phyloP scores from a whole-genome alignment of 1,140 invertebrate genomes.

The Holotrichia oblita region DNA sequence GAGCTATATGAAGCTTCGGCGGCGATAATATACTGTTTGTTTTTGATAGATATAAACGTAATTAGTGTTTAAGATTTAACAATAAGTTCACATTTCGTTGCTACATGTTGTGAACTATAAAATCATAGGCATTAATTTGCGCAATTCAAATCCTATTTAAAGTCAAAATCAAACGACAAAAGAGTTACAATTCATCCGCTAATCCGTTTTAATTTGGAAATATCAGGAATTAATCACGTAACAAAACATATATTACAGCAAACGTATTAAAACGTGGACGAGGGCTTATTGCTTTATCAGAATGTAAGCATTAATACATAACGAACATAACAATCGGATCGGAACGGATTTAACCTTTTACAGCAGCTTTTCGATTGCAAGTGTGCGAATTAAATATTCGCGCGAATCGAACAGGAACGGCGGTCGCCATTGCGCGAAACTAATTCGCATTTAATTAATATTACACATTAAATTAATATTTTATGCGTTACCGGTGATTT shows the following conservation, averaged over 20 bases:
- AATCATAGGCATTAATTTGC: too few species aligned
- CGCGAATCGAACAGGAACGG: conserved; percentile 8
- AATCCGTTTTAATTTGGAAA: not conserved
- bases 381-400: not conserved
- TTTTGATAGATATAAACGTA: too few species aligned
- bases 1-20: too few species aligned
- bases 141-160: too few species aligned
- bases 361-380: not conserved
- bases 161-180: too few species aligned
- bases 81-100: too few species aligned
- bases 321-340: conserved; percentile 4
- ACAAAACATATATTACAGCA: not conserved
- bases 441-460: conserved; percentile 35
- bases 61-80: too few species aligned
- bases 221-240: not conserved
- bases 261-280: not conserved
- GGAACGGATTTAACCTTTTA: conserved; percentile 35
- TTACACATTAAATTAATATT: conserved; percentile 35
- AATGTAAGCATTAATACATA: conserved; percentile 23
- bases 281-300: conserved; percentile 7
- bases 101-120: too few species aligned
- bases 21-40: too few species aligned
- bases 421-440: not conserved
- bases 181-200: too few species aligned
- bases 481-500: conserved; percentile 26